These are phyloP conservation scores for Nemotelus nigrinus DNA, from an alignment of 2,888 invertebrate genomes.

Conservation along the genomic window DNA sequence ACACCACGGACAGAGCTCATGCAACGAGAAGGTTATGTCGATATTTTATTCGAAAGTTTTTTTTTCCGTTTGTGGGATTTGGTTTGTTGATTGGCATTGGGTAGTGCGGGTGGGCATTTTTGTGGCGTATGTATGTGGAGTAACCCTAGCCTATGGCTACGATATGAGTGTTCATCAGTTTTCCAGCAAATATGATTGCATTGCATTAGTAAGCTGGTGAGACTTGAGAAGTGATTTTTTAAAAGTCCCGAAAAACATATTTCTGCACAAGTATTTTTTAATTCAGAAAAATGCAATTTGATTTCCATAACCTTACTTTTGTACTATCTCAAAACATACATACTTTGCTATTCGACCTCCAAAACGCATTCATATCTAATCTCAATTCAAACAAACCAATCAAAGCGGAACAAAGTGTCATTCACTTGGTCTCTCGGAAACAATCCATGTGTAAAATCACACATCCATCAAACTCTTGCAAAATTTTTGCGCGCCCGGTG, in stretches of 20 bases:
- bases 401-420: constrained; percentile 12
- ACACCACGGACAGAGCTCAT: background rate
- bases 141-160: no score
- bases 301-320: no score
- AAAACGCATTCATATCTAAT: background rate
- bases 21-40: constrained; percentile 3
- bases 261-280: no score
- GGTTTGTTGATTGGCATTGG: background rate
- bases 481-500: background rate
- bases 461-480: background rate
- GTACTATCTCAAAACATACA: no score
- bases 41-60: constrained; percentile 8
- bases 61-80: background rate
- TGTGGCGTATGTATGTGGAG: no score
- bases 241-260: no score
- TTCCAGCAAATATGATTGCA: no score
- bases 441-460: background rate
- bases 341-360: background rate
- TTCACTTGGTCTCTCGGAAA: background rate
- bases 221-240: no score
- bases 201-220: no score
- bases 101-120: background rate
- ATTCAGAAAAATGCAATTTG: no score
- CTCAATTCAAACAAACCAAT: background rate
- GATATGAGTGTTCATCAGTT: no score